Conservation (phyloP, 2,888 invertebrate genomes). For the Spicauda simplicius region DNA sequence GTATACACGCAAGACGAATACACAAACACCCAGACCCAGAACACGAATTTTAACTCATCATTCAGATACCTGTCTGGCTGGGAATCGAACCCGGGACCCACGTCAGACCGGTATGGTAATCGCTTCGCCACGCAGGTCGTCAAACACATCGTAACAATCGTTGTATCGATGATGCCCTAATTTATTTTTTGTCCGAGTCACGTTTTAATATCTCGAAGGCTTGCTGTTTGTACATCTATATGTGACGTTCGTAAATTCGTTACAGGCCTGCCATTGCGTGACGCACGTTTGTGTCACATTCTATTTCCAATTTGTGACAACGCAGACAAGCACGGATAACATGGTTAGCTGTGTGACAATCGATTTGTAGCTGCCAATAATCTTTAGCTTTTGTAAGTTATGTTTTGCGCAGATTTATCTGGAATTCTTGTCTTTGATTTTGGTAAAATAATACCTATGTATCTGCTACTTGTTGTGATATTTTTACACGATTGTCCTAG, state of each 20-base stretch:
- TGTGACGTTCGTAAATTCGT: constrained; percentile 11
- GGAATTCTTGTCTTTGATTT: too few species aligned
- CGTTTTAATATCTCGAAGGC: constrained; percentile 6
- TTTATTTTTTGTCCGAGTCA: constrained; percentile 14
- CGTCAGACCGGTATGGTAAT: too few species aligned
- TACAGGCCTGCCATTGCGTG: constrained; percentile 4
- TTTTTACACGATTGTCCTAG: too few species aligned
- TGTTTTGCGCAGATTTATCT: background rate
- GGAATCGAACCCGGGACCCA: too few species aligned
- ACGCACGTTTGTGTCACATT: constrained; percentile 25
- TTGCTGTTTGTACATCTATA: background rate
- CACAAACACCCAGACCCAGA: too few species aligned
- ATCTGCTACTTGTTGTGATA: too few species aligned
- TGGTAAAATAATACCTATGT: too few species aligned
- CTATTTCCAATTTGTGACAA: constrained; percentile 21
- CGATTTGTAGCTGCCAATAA: background rate
- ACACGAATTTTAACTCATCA: too few species aligned
- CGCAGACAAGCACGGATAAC: background rate
- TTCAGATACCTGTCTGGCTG: too few species aligned
- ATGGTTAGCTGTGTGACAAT: constrained; percentile 6
- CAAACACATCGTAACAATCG: background rate
- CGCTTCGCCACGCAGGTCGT: too few species aligned
- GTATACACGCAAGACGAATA: too few species aligned
- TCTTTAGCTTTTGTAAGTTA: background rate
- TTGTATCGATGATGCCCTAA: constrained; percentile 1